Conservation (phyloP, 2,888 invertebrate genomes). For the Pseudanteris insignis region DNA sequence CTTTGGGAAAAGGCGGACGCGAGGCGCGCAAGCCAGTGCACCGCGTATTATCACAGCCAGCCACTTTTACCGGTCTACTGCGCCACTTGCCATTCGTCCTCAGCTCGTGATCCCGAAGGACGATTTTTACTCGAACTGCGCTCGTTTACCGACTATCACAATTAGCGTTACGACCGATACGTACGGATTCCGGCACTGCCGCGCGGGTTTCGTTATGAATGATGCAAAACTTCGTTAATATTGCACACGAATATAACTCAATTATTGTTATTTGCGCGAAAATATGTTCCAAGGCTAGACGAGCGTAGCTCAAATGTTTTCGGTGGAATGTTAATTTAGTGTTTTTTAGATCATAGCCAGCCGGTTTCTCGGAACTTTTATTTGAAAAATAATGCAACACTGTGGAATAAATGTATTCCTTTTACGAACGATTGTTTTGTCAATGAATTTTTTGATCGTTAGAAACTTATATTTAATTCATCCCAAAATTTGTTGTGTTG, state of each 20-base stretch:
- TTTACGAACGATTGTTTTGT: too few relatives aligned
- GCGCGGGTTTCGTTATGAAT: too few relatives aligned
- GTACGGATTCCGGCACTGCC: background rate
- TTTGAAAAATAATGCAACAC: too few relatives aligned
- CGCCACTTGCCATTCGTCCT: slow-evolving; percentile 32
- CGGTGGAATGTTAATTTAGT: too few relatives aligned
- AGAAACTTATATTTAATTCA: too few relatives aligned
- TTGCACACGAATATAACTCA: too few relatives aligned
- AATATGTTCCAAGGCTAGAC: background rate
- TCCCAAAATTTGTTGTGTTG: too few relatives aligned
- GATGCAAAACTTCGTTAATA: background rate
- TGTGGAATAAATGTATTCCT: too few relatives aligned
- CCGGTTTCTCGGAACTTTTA: too few relatives aligned
- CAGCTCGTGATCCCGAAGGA: slow-evolving; percentile 23
- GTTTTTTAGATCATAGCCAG: too few relatives aligned
- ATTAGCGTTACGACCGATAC: slow-evolving; percentile 1
- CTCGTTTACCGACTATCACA: slow-evolving; percentile 9
- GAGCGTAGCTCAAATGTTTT: background rate
- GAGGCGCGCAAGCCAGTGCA: slow-evolving; percentile 15
- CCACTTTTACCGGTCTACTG: slow-evolving; percentile 31
- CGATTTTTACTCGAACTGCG: slow-evolving; percentile 15
- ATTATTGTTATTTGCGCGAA: background rate
- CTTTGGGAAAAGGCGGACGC: slow-evolving; percentile 34
- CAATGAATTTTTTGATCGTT: too few relatives aligned
- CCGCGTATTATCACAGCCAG: slow-evolving; percentile 29